phyloP scores from a whole-genome alignment of 1,140 invertebrate species.

The Scaptomyza pallida region DNA sequence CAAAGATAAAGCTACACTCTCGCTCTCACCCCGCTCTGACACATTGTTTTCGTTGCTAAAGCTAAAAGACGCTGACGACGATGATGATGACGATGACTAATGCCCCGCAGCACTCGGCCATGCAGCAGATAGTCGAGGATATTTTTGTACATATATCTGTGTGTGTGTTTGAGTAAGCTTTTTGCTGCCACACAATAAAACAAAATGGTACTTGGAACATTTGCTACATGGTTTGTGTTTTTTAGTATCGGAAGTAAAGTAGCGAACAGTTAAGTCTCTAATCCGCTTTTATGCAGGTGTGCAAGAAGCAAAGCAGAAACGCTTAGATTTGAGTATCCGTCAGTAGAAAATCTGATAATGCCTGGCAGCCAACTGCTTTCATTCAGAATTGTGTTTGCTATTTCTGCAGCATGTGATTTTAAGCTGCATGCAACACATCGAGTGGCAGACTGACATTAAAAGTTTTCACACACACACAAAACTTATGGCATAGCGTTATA shows the following conservation, averaged over 20 bases:
- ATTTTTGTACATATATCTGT: conserved; percentile 14
- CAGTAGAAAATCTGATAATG: too few relatives aligned
- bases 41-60: conserved; percentile 3
- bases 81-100: conserved; percentile 31
- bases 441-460: background rate
- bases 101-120: conserved; percentile 8
- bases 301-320: too few relatives aligned
- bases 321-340: too few relatives aligned
- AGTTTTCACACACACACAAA: background rate
- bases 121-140: conserved; percentile 20
- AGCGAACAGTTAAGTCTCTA: too few relatives aligned
- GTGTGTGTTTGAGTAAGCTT: background rate
- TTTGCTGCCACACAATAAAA: too few relatives aligned
- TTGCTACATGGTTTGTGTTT: too few relatives aligned
- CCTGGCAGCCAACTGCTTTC: too few relatives aligned
- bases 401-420: too few relatives aligned
- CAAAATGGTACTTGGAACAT: background rate
- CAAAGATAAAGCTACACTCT: background rate
- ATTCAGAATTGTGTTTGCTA: too few relatives aligned
- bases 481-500: background rate
- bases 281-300: too few relatives aligned
- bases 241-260: too few relatives aligned
- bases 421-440: too few relatives aligned
- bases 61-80: conserved; percentile 4
- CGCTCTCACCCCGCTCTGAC: background rate